Evolutionary conservation across 2,888 invertebrate genomes (phyloP).

Genomic region (Ferdinandea cuprea): DNA sequence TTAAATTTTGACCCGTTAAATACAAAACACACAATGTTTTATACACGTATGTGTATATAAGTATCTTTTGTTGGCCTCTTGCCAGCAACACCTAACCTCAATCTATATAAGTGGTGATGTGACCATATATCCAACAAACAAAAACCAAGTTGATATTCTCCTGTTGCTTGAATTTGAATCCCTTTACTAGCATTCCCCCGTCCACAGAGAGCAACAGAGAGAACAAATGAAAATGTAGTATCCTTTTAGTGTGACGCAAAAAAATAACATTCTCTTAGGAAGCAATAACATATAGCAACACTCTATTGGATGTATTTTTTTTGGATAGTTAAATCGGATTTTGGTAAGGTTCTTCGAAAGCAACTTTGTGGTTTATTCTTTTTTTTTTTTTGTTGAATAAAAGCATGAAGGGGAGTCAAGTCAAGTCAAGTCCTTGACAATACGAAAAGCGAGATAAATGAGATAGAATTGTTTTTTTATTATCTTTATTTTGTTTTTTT

Average conservation of each 20-base stretch:
- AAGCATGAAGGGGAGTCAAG: neutral
- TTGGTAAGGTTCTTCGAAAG: constrained; percentile 9
- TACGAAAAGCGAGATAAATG: no score
- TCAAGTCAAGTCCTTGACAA: no score
- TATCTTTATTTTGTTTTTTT: neutral
- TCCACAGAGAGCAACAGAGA: neutral
- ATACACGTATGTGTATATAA: constrained; percentile 12
- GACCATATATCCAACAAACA: constrained; percentile 1
- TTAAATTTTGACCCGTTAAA: constrained; percentile 37
- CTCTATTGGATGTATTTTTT: no score
- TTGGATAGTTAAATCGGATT: constrained; percentile 33
- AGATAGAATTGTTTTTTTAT: no score
- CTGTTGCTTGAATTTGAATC: constrained; percentile 40
- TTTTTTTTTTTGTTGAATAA: neutral
- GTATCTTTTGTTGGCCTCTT: neutral
- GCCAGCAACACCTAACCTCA: neutral
- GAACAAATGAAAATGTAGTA: constrained; percentile 20
- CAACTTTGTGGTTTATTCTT: no score
- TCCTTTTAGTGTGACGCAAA: constrained; percentile 19
- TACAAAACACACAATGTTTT: no score
- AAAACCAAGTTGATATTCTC: constrained; percentile 23
- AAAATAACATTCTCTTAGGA: constrained; percentile 19
- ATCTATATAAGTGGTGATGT: neutral
- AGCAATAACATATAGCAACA: constrained; percentile 32
- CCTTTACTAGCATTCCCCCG: constrained; percentile 8